Conservation (phyloP, 2,797 vertebrate genomes). For the Chelon auratus region DNA sequence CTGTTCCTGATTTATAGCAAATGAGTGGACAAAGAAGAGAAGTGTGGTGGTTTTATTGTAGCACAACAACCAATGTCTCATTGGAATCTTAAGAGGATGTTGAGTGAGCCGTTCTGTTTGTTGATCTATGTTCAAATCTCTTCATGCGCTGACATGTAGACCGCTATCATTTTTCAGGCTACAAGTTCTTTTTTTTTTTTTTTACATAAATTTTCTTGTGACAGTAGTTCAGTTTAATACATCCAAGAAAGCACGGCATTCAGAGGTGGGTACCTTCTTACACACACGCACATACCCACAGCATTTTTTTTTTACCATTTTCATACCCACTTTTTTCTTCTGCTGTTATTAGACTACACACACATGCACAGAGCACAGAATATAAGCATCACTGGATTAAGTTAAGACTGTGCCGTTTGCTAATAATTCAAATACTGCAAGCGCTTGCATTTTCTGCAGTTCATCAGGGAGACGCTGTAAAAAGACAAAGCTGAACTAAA, state of each 20-base stretch:
- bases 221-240: conserved; percentile 30
- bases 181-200: not conserved
- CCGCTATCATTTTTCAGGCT: conserved; percentile 30
- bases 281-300: conserved; percentile 9
- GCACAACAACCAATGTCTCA: conserved; percentile 19
- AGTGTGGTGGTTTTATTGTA: conserved; percentile 17
- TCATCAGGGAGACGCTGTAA: conserved; percentile 65
- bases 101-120: conserved; percentile 31
- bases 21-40: conserved; percentile 23
- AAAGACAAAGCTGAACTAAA: conserved; percentile 78
- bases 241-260: conserved; percentile 31
- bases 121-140: conserved; percentile 38
- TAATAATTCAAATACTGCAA: conserved; percentile 76
- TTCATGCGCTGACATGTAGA: conserved; percentile 37
- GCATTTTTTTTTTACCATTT: conserved; percentile 45
- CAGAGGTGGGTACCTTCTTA: conserved; percentile 41
- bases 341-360: conserved; percentile 47
- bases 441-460: conserved; percentile 64
- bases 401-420: conserved; percentile 63
- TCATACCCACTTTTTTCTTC: conserved; percentile 48
- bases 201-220: conserved; percentile 22
- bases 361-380: conserved; percentile 53
- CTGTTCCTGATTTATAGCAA: conserved; percentile 41
- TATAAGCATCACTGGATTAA: conserved; percentile 69
- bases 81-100: conserved; percentile 30